These are phyloP conservation scores for Melitaea cinxia DNA, from an alignment of 1,140 invertebrate species.

Conservation along the genomic window DNA sequence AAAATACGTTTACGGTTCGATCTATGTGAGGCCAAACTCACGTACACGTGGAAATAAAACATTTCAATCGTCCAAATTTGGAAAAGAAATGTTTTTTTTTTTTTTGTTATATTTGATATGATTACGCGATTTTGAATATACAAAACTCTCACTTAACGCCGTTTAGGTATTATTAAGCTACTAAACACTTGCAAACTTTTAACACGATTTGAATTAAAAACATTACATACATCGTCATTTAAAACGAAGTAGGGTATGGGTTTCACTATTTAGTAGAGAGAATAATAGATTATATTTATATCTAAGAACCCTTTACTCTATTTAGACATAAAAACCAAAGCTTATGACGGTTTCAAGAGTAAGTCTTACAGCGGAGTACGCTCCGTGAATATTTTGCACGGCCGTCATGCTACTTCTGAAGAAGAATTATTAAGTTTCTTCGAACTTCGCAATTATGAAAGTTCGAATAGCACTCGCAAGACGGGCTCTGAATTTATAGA, in stretches of 20 bases:
- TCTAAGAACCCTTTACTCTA: slow-evolving; percentile 12
- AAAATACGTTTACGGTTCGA: slow-evolving; percentile 76
- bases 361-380: slow-evolving; percentile 66
- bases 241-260: too few species aligned
- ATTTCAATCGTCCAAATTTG: slow-evolving; percentile 72
- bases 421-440: slow-evolving; percentile 81
- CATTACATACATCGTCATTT: too few species aligned
- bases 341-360: slow-evolving; percentile 50
- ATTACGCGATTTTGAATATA: slow-evolving; percentile 27
- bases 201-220: too few species aligned
- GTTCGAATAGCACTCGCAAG: slow-evolving; percentile 79
- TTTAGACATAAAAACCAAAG: slow-evolving; percentile 58
- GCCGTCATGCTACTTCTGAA: slow-evolving; percentile 78
- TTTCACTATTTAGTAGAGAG: too few species aligned
- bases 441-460: slow-evolving; percentile 81
- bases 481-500: slow-evolving; percentile 80
- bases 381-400: slow-evolving; percentile 76
- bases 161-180: neutral
- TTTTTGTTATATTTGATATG: slow-evolving; percentile 22
- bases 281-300: neutral
- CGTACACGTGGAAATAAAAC: slow-evolving; percentile 63
- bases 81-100: slow-evolving; percentile 62
- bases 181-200: too few species aligned
- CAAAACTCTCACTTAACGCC: neutral
- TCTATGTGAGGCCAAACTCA: slow-evolving; percentile 52